Base-by-base conservation (phyloP, 2,113 vertebrate genomes). In the Conger conger region DNA sequence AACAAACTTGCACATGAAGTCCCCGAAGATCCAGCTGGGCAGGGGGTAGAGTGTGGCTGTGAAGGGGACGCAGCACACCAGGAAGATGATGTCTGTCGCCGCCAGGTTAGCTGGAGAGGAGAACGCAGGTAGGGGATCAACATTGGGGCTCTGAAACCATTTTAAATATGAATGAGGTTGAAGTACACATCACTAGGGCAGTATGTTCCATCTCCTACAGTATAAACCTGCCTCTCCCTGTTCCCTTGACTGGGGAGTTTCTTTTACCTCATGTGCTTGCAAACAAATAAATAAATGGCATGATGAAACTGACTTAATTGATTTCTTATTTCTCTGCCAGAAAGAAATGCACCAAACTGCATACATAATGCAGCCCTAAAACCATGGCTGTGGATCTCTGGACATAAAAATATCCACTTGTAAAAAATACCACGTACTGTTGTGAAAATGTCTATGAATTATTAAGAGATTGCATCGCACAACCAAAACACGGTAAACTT, bases 1-100 rank as follows among this genome's bases (percentile, higher is more conserved):
- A 18, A 96, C 96, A 93, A 93, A 96, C 89, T 96, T 96, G 92
- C 96, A 96, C 95, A 96, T 96, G 87, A 96, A 96, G 90, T 94
- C 94, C 45, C 96, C 96, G 45, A 96, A 96, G 89, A 96, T 95
- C 96, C 96, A 96, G 45, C 94, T 93, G 3, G 96, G 96, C 27
- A 96, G 94, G 17, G 95, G 96, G 57, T 96, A 96, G 57, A 96
- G 94, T 15, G 96, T 95, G 50, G 96, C 96, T 0, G 95, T 96
- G 91, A 96, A 96, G 30, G 96, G 96, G 63, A 96, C 96, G 38
- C 96, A 96, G 91, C 96, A 96, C 38, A 96, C 94, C 82, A 96
- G 81, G 91, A 96, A 96, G 89, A 96, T 96, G 89, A 96, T 96
- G 82, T 96, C 96, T 4, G 96, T 96, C 54, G 95, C 92, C 0